These are phyloP conservation scores for Zonotrichia leucophrys DNA, from an alignment of 2,113 vertebrate species.

Conservation along the genomic window DNA sequence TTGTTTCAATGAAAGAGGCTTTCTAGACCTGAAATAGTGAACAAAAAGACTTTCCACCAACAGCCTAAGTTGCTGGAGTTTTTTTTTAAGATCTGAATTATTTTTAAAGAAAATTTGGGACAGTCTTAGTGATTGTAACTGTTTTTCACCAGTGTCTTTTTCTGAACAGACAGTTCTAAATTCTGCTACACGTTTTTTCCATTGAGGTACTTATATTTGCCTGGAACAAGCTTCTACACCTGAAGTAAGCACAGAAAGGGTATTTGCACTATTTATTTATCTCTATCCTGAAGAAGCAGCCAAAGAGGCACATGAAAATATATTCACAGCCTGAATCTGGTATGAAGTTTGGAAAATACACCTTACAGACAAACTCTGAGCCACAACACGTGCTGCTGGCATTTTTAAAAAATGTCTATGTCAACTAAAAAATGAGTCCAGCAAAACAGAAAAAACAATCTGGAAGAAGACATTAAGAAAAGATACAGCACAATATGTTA, in stretches of 20 bases:
- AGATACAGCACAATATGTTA: too few species aligned
- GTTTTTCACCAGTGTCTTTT: background rate
- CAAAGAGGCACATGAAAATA: background rate
- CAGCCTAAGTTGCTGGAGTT: background rate
- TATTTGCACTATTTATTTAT: background rate
- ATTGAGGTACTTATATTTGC: background rate
- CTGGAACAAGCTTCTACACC: background rate
- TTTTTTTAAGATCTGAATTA: background rate
- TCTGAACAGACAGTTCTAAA: background rate
- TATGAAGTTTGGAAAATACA: background rate
- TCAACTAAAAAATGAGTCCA: too few species aligned
- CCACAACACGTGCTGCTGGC: background rate
- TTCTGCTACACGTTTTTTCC: background rate
- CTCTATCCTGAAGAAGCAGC: background rate
- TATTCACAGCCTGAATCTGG: background rate
- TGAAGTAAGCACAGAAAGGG: background rate
- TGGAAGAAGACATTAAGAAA: too few species aligned
- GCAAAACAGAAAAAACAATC: too few species aligned
- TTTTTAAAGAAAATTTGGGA: background rate
- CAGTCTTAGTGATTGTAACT: background rate
- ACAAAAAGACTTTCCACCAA: background rate
- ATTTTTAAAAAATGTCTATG: too few species aligned
- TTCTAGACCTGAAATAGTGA: background rate
- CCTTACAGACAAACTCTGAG: background rate
- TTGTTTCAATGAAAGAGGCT: background rate